These are phyloP conservation scores for Neotragus moschatus DNA, from an alignment of 2,113 vertebrate genomes.

Conservation along the genomic window DNA sequence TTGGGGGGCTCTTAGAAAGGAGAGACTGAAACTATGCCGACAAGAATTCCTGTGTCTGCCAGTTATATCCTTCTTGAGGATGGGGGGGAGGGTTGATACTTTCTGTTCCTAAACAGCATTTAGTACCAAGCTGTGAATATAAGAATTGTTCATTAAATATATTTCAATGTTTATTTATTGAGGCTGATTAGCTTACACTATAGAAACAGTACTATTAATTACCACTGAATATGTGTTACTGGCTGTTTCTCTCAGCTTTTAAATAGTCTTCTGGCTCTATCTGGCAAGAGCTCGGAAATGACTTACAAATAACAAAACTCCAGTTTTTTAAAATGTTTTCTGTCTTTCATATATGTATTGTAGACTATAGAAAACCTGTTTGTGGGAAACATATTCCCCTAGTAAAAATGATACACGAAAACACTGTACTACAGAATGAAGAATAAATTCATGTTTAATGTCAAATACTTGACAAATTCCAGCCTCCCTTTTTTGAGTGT, in stretches of 20 bases:
- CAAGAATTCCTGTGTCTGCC: background rate
- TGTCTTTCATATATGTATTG: background rate
- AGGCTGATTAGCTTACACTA: background rate
- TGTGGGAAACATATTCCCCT: background rate
- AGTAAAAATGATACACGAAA: conserved; percentile 14
- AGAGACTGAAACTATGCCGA: background rate
- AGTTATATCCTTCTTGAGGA: background rate
- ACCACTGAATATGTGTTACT: background rate
- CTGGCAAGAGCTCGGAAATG: background rate
- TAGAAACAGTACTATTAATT: background rate
- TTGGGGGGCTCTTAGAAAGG: background rate
- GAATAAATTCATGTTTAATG: conserved; percentile 19
- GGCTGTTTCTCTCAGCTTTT: background rate
- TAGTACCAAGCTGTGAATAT: background rate
- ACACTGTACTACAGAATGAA: background rate
- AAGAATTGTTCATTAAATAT: background rate
- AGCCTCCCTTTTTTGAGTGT: background rate
- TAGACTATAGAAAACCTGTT: background rate
- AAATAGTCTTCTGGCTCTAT: background rate
- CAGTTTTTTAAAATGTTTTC: background rate
- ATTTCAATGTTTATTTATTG: conserved; percentile 10
- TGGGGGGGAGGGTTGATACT: background rate
- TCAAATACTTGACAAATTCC: background rate
- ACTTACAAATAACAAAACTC: conserved; percentile 17
- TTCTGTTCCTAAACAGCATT: background rate